Conservation (phyloP, 1,140 invertebrate species). For the Coelopa frigida region DNA sequence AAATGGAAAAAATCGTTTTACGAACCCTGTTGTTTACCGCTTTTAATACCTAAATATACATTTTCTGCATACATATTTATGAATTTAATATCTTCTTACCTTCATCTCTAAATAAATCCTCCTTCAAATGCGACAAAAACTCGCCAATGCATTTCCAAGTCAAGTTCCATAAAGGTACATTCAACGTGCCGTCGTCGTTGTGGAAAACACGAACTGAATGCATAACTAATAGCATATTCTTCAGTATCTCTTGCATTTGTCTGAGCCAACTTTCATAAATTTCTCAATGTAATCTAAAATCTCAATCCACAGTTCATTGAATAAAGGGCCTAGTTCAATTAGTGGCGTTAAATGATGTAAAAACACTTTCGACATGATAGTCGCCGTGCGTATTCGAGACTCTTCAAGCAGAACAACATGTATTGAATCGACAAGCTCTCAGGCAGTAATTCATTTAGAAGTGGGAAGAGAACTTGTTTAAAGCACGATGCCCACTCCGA, state of each 20-base stretch:
- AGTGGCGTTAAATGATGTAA: conserved; percentile 88
- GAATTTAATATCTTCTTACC: no score
- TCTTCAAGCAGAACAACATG: conserved; percentile 68
- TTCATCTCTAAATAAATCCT: conserved; percentile 65
- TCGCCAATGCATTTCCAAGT: conserved; percentile 87
- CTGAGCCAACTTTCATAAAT: conserved; percentile 85
- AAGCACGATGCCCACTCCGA: conserved; percentile 94
- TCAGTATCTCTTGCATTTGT: conserved; percentile 94
- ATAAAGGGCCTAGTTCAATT: conserved; percentile 64
- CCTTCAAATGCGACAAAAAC: conserved; percentile 77
- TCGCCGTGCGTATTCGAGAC: conserved; percentile 76
- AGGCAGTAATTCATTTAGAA: conserved; percentile 71
- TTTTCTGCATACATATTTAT: no score
- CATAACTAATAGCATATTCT: conserved; percentile 98
- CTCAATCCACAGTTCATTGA: conserved; percentile 83
- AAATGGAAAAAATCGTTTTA: no score
- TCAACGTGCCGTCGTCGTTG: conserved; percentile 51
- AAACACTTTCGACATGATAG: conserved; percentile 90
- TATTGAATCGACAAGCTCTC: conserved; percentile 51
- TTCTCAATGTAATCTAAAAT: conserved; percentile 80
- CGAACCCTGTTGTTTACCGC: no score
- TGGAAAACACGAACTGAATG: conserved; percentile 65
- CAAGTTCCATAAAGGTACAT: conserved; percentile 72
- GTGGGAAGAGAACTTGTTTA: conserved; percentile 85
- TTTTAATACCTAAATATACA: no score